Evolutionary conservation across 2,888 invertebrate species (phyloP), one percentile per base, ranked within the genome.

Genomic region (Aspidiotus destructor): DNA sequence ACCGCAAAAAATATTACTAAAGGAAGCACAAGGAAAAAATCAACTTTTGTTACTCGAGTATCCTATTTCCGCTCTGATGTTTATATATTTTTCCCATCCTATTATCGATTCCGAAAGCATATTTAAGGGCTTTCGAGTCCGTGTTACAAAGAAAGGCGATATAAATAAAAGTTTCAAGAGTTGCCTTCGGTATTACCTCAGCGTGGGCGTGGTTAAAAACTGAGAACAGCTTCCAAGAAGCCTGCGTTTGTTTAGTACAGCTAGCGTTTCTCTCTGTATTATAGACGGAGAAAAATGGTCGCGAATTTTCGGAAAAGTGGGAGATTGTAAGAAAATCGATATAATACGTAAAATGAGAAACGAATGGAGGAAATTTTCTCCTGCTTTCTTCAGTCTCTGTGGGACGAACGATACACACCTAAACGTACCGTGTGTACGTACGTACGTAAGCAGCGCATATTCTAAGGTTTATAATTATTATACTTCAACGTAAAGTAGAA

Each of bases 361-460:
- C 64, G 64, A 64, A 64, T 64, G 64, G 64, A 64, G 57, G 64
- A 64, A 64, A 64, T 64, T 64, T 64, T 64, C 64, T 41, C 54
- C 55, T 28, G 13, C 15, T 61, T 61, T 61, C 61, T 61, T 61
- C 16, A 28, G 28, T 28, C 28, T 9, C 16, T 9, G 44, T 42
- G 61, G 61, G n/a, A 44, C 13, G 16, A 41, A 60, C n/a, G 17
- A 40, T 17, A n/a, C 28, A 28, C 28, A 28, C 28, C 28, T 28
- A 1, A 28, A 28, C 28, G 28, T 28, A 28, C 28, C 28, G 28
- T 28, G 28, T 28, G 28, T 28, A 28, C 28, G 28, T 3, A 44
- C 61, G 40, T 15, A 40, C 61, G 61, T 61, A 61, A 61, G 41
- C 15, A 15, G 61, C 44, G 44, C 42, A 48, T 48, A 48, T 48